A percentile compares a stretch with the other conserved stretches of the same genome.
Conservation (phyloP, 2,888 invertebrate genomes). For the Tetragnatha montana region DNA sequence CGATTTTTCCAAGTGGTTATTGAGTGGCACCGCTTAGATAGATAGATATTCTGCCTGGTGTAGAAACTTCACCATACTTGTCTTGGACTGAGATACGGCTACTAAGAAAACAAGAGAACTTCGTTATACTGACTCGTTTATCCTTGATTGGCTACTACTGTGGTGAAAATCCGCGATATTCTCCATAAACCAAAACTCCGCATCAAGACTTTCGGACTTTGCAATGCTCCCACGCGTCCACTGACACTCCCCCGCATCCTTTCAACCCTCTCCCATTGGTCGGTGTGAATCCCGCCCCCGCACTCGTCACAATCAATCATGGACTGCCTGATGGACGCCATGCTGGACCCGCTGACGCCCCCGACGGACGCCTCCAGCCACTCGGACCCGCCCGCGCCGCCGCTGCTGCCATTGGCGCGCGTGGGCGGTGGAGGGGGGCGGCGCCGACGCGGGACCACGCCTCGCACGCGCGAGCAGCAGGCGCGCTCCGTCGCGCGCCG, state of each 20-base stretch:
- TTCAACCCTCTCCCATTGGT: not conserved
- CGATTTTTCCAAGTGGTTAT: too few species aligned
- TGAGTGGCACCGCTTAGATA: too few species aligned
- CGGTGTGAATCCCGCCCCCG: not conserved
- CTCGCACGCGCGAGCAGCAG: conserved; percentile 65
- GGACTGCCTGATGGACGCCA: conserved; percentile 33
- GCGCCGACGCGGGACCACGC: conserved; percentile 42
- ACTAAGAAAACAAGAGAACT: too few species aligned
- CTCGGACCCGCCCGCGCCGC: conserved; percentile 41
- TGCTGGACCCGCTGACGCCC: conserved; percentile 15
- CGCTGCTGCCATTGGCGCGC: conserved; percentile 58
- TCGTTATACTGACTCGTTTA: too few species aligned
- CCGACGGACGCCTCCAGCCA: conserved; percentile 36
- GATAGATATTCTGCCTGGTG: too few species aligned
- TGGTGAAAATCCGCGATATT: too few species aligned
- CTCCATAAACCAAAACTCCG: not conserved
- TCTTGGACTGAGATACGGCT: too few species aligned
- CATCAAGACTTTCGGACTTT: not conserved
- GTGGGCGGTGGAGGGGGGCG: conserved; percentile 62
- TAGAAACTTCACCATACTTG: too few species aligned
- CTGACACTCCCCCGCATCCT: not conserved
- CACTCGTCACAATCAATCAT: conserved; percentile 11
- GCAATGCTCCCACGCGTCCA: not conserved
- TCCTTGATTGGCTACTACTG: not conserved
- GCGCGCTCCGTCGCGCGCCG: conserved; percentile 88